These are phyloP conservation scores for Dysdera silvatica DNA, from an alignment of 1,140 invertebrate genomes.

Conservation along the genomic window DNA sequence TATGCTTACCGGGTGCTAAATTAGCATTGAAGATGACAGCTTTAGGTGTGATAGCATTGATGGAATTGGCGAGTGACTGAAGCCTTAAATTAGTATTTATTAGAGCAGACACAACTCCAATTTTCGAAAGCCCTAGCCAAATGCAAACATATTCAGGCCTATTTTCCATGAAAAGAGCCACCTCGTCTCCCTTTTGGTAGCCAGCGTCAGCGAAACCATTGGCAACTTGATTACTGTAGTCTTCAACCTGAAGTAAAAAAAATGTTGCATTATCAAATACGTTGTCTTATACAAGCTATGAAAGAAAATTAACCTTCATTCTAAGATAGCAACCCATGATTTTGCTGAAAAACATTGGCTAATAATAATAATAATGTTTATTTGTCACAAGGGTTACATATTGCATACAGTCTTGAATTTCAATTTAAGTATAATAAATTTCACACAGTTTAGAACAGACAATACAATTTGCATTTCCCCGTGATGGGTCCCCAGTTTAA, in stretches of 20 bases:
- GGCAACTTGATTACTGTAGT: constrained; percentile 65
- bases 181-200: constrained; percentile 61
- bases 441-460: no score
- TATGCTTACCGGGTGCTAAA: constrained; percentile 37
- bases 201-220: constrained; percentile 63
- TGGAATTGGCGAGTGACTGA: constrained; percentile 36
- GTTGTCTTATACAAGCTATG: no score
- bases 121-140: constrained; percentile 66
- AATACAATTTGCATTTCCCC: no score
- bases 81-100: constrained; percentile 38
- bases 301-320: no score
- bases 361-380: no score
- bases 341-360: no score
- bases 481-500: no score
- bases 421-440: no score
- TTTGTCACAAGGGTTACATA: no score
- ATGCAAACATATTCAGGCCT: constrained; percentile 69
- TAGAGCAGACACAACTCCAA: constrained; percentile 37
- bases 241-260: constrained; percentile 57
- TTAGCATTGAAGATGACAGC: constrained; percentile 34
- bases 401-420: no score
- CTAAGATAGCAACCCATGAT: no score
- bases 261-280: no score
- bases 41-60: constrained; percentile 35
- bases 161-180: constrained; percentile 77